Evolutionary conservation across 2,113 vertebrate species (phyloP).

Genomic region (Accipiter virgatus): DNA sequence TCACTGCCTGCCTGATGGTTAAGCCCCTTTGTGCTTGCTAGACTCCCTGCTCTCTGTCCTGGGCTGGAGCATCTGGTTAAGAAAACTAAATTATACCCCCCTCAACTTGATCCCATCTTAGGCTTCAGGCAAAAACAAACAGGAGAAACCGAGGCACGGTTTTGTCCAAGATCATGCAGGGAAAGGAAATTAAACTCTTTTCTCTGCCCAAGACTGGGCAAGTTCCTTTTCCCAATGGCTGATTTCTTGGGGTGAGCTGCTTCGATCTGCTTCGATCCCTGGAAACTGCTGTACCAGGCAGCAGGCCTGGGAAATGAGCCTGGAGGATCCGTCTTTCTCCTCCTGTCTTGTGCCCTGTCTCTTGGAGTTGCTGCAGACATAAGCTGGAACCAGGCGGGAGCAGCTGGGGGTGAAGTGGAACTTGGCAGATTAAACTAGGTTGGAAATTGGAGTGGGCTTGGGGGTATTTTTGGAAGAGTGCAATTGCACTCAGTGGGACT

Average conservation of each 20-base stretch:
- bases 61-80: neutral
- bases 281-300: rapidly evolving
- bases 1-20: neutral
- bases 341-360: neutral
- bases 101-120: neutral
- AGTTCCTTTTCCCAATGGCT: neutral
- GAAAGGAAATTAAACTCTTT: neutral
- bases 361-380: neutral
- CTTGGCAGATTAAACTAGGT: neutral
- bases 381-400: neutral
- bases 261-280: neutral
- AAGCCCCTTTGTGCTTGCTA: neutral
- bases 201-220: neutral
- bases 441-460: neutral
- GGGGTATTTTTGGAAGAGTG: neutral
- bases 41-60: neutral
- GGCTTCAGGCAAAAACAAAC: neutral
- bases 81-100: neutral
- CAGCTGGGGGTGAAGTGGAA: neutral
- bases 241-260: neutral
- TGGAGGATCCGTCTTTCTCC: neutral
- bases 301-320: neutral
- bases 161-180: neutral
- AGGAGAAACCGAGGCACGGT: neutral
- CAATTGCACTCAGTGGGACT: neutral